Evolutionary conservation across 2,113 vertebrate species (phyloP).

Genomic region (Otocyon megalotis): DNA sequence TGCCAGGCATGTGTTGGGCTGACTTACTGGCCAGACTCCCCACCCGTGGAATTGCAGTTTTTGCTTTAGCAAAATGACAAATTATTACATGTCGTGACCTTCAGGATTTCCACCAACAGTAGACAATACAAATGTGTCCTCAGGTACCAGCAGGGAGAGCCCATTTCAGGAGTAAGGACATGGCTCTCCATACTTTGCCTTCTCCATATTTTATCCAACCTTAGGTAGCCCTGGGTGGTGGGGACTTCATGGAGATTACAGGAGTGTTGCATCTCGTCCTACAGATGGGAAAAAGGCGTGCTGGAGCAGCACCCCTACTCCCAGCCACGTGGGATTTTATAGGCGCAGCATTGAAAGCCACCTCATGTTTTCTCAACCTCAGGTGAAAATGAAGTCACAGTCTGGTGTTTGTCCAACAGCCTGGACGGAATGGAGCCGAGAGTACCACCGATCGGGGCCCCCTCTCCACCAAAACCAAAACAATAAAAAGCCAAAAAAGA

Average conservation of each 20-base stretch:
- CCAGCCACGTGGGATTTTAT: neutral
- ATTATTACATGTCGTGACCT: neutral
- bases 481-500: neutral
- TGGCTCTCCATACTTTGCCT: neutral
- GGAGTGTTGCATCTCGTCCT: rapidly evolving
- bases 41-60: rapidly evolving
- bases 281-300: neutral
- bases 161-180: neutral
- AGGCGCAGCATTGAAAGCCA: neutral
- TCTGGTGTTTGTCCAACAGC: neutral
- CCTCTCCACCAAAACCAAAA: neutral
- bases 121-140: rapidly evolving
- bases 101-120: too few relatives aligned
- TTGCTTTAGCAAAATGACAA: neutral
- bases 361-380: neutral
- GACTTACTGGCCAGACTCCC: rapidly evolving
- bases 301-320: neutral
- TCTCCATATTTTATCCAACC: neutral
- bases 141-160: neutral
- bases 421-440: neutral
- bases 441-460: neutral
- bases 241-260: neutral
- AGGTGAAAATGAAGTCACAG: neutral
- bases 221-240: neutral
- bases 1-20: neutral